phyloP scores from a whole-genome alignment of 2,888 invertebrate species.

The Synergus laeviventris region DNA sequence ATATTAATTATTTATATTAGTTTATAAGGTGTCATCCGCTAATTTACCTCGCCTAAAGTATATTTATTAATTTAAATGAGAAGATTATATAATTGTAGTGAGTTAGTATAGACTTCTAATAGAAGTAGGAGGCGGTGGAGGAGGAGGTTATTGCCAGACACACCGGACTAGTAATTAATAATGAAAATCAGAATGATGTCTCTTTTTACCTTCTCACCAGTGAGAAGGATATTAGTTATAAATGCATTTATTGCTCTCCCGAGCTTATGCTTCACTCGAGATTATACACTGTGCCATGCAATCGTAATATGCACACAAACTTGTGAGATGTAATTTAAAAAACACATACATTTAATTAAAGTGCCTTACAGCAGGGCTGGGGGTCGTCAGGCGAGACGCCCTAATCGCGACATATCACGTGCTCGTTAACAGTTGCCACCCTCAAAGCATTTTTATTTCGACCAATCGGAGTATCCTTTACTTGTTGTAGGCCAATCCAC shows the following conservation, averaged over 20 bases:
- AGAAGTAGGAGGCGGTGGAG: too few species aligned
- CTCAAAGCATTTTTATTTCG: neutral
- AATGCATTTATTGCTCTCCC: neutral
- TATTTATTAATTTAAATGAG: too few species aligned
- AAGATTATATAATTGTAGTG: too few species aligned
- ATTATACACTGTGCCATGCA: neutral
- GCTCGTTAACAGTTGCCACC: constrained; percentile 50
- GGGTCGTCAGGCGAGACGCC: constrained; percentile 37
- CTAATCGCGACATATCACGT: constrained; percentile 53
- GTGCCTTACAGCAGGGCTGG: constrained; percentile 18
- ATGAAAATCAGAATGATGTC: too few species aligned
- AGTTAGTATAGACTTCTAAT: too few species aligned
- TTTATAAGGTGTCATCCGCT: too few species aligned
- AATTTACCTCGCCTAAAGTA: too few species aligned
- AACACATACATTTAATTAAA: constrained; percentile 59
- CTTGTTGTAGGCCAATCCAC: constrained; percentile 50
- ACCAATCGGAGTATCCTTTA: constrained; percentile 50
- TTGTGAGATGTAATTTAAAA: constrained; percentile 51
- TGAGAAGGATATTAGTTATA: neutral
- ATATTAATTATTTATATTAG: too few species aligned
- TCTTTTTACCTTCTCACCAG: too few species aligned
- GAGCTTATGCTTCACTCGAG: neutral
- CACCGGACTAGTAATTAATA: too few species aligned
- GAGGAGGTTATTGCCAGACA: too few species aligned
- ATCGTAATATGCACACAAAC: neutral